Conservation (phyloP, 2,797 vertebrate species). For the Arvicola amphibius region DNA sequence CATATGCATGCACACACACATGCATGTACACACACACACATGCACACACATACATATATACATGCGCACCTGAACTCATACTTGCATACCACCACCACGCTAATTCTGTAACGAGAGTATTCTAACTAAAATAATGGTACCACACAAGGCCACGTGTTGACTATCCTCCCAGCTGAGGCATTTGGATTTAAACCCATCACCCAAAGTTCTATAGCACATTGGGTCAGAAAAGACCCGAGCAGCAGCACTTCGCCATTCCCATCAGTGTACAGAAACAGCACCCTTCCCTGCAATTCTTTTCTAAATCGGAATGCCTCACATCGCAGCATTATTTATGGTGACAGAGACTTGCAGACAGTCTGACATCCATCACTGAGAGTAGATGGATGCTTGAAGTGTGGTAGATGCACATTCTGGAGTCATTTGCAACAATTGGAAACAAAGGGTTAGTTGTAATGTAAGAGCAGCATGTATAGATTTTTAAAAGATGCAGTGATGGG, state of each 20-base stretch:
- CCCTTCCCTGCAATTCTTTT: conserved; percentile 47
- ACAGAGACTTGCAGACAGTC: conserved; percentile 49
- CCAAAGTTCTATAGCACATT: neutral
- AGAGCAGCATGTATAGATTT: conserved; percentile 28
- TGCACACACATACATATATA: neutral
- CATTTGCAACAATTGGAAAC: conserved; percentile 43
- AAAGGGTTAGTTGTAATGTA: neutral
- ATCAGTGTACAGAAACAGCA: conserved; percentile 24
- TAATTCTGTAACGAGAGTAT: neutral
- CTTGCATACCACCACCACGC: neutral
- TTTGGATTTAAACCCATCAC: conserved; percentile 2
- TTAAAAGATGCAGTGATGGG: neutral
- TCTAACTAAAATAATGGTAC: neutral
- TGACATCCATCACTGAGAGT: conserved; percentile 49
- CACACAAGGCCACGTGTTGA: neutral
- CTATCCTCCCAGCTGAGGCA: neutral
- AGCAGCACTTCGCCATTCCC: neutral
- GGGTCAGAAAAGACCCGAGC: neutral
- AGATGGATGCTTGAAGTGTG: neutral
- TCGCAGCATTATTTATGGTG: conserved; percentile 66
- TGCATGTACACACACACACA: neutral
- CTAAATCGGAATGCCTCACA: conserved; percentile 56
- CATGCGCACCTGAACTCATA: no score
- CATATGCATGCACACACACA: neutral
- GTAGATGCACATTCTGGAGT: neutral